Evolutionary conservation across 2,888 invertebrate species (phyloP), one percentile per base, ranked within the genome.

Genomic region (Scaptomyza flava): DNA sequence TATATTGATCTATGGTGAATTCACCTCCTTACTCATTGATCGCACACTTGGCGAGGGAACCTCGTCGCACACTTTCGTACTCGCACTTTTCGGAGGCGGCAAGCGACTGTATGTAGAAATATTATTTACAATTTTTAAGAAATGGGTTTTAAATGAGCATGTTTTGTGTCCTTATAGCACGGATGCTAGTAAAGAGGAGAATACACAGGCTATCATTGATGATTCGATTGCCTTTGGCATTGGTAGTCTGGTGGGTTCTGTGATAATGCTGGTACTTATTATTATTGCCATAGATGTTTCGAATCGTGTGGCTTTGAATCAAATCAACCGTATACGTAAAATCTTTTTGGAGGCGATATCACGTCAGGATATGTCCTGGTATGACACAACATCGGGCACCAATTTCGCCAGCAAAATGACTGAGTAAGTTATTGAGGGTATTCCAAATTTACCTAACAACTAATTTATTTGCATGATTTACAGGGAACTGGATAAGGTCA

Each of bases 401-500:
- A 95, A 95, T 83, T 96, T 96, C 73, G 95, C 96, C 51, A 94
- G 95, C 52, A 94, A 94, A 91, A 95, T 96, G 72, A 95, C 95
- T 6, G 96, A 96, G 96, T 96, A 92, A 94, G 95, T 94, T 3
- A 2, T 0, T 2, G 2, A 4, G 9, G 17, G 0, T 3, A 9
- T 2, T 3, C 1, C 5, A 31, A 11, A 2, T 4, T 14, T 6
- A 58, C 6, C 6, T 65, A 17, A n/a, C n/a, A n/a, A n/a, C n/a
- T n/a, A n/a, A 6, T 46, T 20, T 17, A 1, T 7, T 46, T n/a
- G 2, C 7, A 2, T 23, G 2, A 31, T 52, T 8, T 1, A 12
- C 90, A 96, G 96, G 87, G 96, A 96, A 90, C 92, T 96, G 65
- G 95, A 95, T 76, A 96, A 95, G 91, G 94, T 96, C 82, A 95